Base-by-base conservation (phyloP, 2,888 invertebrate species). In the Anarsia innoxiella region DNA sequence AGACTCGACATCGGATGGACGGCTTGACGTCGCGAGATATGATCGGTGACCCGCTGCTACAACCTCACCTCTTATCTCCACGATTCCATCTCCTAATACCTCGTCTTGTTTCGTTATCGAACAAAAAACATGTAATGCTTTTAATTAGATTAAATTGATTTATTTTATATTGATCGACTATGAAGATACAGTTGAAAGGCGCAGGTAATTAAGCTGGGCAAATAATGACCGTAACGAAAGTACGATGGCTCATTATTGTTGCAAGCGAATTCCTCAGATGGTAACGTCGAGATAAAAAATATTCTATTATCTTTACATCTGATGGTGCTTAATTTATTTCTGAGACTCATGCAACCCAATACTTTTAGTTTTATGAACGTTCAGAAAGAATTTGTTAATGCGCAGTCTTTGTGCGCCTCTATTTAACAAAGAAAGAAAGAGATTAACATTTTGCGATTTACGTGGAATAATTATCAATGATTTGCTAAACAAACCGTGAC, bases 71-170 rank as follows among this genome's bases (percentile, higher is more conserved):
- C 53, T 61, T 66, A 83, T 82, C 82, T 79, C 56, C 66, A 73
- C 72, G 72, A 72, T 66, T 71, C 58, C 69, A 83, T 84, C 83
- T 80, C 58, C 67, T 82, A 77, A 80, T 76, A 75, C 73, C 68
- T 71, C 70, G 68, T 74, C 80, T 83, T 79, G 79, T 82, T 79
- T 76, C 73, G 71, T 63, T 72, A 60, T 58, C 63, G 71, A 67
- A 78, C 77, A 82, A 83, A 83, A 83, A 82, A 82, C 69, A 75
- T 78, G 80, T 79, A 82, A 80, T 76, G 78, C 78, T 79, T 83
- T 84, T 84, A 84, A 84, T 84, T 84, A 84, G 78, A 83, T 83
- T 83, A 82, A 79, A 83, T 83, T 82, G 82, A 82, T 82, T 83
- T 78, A 79, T 75, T 75, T 71, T 67, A 61, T 77, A 61, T 61